Evolutionary conservation across 2,797 vertebrate species (phyloP).

Genomic region (Alauda arvensis): DNA sequence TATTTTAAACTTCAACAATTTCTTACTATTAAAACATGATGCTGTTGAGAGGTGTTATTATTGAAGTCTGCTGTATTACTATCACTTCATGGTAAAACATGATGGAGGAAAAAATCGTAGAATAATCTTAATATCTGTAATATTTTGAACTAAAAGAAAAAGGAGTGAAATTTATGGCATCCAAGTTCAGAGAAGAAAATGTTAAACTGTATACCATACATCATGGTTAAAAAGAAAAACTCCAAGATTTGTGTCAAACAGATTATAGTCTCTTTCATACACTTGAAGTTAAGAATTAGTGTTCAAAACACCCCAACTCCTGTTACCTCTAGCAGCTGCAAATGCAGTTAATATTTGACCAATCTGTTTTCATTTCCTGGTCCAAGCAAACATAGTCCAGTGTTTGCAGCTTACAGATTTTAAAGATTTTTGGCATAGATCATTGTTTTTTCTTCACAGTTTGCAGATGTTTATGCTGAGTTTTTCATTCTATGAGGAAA

Average conservation of each 20-base stretch:
- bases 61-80: background rate
- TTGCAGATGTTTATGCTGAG: background rate
- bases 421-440: background rate
- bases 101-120: background rate
- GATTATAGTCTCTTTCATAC: background rate
- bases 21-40: background rate
- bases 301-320: background rate
- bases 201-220: background rate
- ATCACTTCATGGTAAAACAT: background rate
- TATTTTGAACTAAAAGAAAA: background rate
- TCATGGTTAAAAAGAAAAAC: background rate
- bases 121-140: background rate
- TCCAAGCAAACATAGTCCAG: background rate
- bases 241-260: background rate
- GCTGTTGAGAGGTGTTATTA: background rate
- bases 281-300: background rate
- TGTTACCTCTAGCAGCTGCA: background rate
- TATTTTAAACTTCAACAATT: background rate
- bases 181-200: background rate
- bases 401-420: background rate
- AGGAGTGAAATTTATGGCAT: background rate
- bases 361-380: background rate
- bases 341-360: background rate
- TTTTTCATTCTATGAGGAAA: constrained; percentile 14
- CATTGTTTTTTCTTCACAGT: background rate